Evolutionary conservation across 2,888 invertebrate genomes (phyloP).

Genomic region (Trachelus tabidus): DNA sequence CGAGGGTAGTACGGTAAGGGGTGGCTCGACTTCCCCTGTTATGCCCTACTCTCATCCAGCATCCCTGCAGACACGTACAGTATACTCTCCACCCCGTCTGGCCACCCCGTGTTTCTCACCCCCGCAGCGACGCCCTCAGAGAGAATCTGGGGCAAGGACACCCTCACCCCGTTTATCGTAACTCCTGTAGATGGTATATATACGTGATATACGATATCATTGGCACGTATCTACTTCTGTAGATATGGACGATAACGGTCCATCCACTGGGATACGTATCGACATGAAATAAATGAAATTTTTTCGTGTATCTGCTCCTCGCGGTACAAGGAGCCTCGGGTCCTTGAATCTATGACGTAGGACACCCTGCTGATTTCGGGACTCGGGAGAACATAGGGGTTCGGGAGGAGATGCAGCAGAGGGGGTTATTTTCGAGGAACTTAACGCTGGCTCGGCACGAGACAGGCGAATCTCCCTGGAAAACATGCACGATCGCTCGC

Average conservation of each 20-base stretch:
- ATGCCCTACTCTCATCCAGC: slow-evolving; percentile 30
- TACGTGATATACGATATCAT: not conserved
- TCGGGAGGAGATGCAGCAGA: not conserved
- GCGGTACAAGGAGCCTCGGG: not conserved
- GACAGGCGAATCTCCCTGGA: not conserved
- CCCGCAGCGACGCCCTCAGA: slow-evolving; percentile 22
- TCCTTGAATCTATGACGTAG: not conserved
- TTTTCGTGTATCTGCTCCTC: too few species aligned
- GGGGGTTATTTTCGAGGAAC: not conserved
- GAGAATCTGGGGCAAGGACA: slow-evolving; percentile 57
- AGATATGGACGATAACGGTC: not conserved
- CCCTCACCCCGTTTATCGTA: slow-evolving; percentile 18
- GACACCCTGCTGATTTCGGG: not conserved
- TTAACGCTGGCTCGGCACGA: not conserved
- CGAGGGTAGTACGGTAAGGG: not conserved
- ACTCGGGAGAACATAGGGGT: not conserved
- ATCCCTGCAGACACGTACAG: not conserved
- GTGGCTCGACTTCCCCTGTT: slow-evolving; percentile 29
- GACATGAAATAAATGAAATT: too few species aligned
- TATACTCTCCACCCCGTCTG: slow-evolving; percentile 19
- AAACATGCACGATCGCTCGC: not conserved
- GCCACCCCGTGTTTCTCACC: slow-evolving; percentile 16
- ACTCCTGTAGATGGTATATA: not conserved
- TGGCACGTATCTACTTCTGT: not conserved
- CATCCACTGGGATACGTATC: not conserved